These are phyloP conservation scores for Malurus melanocephalus DNA, from an alignment of 2,113 vertebrate species.

Conservation along the genomic window DNA sequence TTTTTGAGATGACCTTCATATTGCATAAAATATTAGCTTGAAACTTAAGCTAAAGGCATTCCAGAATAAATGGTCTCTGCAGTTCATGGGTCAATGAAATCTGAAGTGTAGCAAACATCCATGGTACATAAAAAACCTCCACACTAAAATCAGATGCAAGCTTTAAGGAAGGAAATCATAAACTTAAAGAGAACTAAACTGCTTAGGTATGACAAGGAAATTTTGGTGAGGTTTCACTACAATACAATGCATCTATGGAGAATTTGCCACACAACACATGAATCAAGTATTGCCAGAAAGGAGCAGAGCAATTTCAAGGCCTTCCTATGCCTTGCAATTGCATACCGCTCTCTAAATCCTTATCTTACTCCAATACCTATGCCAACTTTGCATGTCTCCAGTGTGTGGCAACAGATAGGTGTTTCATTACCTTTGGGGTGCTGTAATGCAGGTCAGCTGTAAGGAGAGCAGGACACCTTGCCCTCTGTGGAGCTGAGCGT, in stretches of 20 bases:
- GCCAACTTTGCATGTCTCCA: background rate
- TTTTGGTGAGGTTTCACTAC: background rate
- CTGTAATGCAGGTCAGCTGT: background rate
- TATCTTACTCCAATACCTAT: background rate
- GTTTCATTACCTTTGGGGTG: background rate
- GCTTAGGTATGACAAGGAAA: slow-evolving; percentile 1
- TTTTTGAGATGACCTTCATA: background rate
- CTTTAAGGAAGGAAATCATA: background rate
- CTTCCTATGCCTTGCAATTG: background rate
- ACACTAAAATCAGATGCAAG: background rate
- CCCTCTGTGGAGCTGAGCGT: background rate
- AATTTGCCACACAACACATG: background rate
- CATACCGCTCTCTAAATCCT: background rate
- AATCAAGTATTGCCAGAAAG: background rate
- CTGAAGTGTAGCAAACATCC: background rate
- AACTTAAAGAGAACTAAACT: background rate
- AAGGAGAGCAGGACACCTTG: background rate
- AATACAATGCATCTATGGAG: background rate
- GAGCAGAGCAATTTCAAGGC: background rate
- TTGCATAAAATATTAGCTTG: background rate
- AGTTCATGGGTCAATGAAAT: background rate
- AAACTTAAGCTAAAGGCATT: background rate
- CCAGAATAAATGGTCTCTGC: background rate
- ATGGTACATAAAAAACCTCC: background rate
- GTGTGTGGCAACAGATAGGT: accelerated